Percentiles rank a stretch among this genome's conserved stretches.
phyloP scores from a whole-genome alignment of 2,888 invertebrate genomes.

The Limnephilus auricula region DNA sequence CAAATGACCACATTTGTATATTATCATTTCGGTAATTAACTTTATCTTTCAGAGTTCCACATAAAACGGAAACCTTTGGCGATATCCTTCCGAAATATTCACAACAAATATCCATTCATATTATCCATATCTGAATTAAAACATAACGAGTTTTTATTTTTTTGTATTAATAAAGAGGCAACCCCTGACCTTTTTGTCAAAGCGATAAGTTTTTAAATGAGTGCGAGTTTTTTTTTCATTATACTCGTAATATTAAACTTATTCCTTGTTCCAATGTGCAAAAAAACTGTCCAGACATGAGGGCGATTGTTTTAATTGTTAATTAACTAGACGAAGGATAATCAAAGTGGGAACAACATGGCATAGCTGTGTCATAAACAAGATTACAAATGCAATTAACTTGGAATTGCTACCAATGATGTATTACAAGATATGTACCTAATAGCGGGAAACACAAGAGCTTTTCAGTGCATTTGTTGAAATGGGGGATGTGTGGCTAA shows the following conservation, averaged over 20 bases:
- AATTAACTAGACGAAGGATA: background rate
- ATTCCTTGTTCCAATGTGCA: background rate
- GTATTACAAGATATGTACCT: background rate
- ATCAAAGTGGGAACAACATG: background rate
- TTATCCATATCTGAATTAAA: conserved; percentile 5
- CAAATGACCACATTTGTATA: background rate
- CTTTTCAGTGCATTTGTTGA: background rate
- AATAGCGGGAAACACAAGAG: background rate
- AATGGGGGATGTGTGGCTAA: background rate
- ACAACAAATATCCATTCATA: conserved; percentile 15
- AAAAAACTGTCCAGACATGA: background rate
- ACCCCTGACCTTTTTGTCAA: background rate
- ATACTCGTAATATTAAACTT: background rate
- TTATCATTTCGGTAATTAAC: conserved; percentile 3
- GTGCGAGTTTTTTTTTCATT: background rate
- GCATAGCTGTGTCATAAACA: background rate
- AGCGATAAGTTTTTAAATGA: background rate
- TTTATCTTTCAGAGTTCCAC: conserved; percentile 36
- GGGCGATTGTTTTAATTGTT: background rate
- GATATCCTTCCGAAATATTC: conserved; percentile 32
- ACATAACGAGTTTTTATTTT: background rate
- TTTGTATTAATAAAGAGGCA: background rate
- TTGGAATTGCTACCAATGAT: background rate
- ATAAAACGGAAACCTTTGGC: conserved; percentile 40
- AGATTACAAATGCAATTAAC: background rate